phyloP scores from a whole-genome alignment of 2,888 invertebrate species.

The Dendrolimus houi region DNA sequence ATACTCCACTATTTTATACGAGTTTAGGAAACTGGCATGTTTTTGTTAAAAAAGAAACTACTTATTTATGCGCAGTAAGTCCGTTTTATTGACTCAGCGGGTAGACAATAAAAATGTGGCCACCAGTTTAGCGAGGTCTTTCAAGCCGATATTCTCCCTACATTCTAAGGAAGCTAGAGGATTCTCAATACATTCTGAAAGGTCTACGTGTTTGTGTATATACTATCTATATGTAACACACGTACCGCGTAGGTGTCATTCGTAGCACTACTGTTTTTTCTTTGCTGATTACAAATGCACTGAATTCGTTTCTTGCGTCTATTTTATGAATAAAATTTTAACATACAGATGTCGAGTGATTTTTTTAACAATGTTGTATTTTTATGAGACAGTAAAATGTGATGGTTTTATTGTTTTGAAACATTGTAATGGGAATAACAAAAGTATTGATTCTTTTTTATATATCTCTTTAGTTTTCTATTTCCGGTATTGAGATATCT shows the following conservation, averaged over 20 bases:
- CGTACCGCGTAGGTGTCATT: conserved; percentile 56
- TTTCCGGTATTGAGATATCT: no score
- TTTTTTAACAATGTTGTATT: background rate
- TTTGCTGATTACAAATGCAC: conserved; percentile 53
- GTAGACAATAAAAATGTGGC: conserved; percentile 39
- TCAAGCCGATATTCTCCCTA: conserved; percentile 10
- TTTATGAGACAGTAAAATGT: background rate
- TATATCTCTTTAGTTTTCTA: no score
- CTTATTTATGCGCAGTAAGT: conserved; percentile 43
- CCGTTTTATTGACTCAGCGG: conserved; percentile 45
- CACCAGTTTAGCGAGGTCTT: conserved; percentile 22
- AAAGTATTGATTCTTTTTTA: background rate
- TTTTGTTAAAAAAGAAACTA: conserved; percentile 20
- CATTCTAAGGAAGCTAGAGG: conserved; percentile 6
- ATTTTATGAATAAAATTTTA: conserved; percentile 10
- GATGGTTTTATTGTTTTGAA: background rate
- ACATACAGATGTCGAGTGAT: background rate
- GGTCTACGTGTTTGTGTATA: conserved; percentile 30
- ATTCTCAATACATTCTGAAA: conserved; percentile 12
- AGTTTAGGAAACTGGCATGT: conserved; percentile 10
- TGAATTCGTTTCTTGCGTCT: conserved; percentile 35
- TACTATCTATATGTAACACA: conserved; percentile 31
- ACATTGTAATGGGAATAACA: background rate
- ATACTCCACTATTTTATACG: conserved; percentile 4
- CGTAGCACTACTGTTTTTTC: conserved; percentile 59